phyloP scores from a whole-genome alignment of 2,888 invertebrate genomes.

The Ophraella communa region DNA sequence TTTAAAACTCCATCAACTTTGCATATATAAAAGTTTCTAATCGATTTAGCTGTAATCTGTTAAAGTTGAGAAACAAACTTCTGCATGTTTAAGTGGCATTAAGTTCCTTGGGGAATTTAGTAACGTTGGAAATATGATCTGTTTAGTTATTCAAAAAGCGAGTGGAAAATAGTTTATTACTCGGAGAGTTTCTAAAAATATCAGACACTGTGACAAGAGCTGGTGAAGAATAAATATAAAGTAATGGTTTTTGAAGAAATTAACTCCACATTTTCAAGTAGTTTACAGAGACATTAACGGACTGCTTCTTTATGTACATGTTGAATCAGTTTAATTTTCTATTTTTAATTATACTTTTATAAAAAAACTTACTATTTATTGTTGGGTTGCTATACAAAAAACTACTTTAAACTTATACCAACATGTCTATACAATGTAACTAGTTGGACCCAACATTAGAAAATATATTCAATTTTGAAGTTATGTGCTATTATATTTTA shows the following conservation, averaged over 20 bases:
- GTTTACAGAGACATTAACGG: not conserved
- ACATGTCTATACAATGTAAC: no score
- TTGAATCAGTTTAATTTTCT: not conserved
- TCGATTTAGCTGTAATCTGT: slow-evolving; percentile 27
- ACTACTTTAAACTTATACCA: no score
- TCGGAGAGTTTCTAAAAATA: not conserved
- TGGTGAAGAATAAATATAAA: not conserved
- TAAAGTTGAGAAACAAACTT: slow-evolving; percentile 18
- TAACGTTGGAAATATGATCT: not conserved
- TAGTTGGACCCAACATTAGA: no score
- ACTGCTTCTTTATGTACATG: not conserved
- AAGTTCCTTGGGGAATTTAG: not conserved
- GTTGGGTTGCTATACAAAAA: no score
- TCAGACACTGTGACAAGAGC: not conserved
- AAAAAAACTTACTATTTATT: no score
- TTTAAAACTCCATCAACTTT: slow-evolving; percentile 16
- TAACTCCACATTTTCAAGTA: not conserved
- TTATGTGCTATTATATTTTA: no score
- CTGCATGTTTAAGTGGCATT: slow-evolving; percentile 6
- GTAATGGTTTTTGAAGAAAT: not conserved
- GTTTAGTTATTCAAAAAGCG: not conserved
- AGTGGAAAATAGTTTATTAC: not conserved
- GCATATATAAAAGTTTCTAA: slow-evolving; percentile 22
- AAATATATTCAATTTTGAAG: no score
- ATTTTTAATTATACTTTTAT: no score